These are phyloP conservation scores for Trichechus manatus DNA, from an alignment of 2,113 vertebrate genomes.

Conservation along the genomic window DNA sequence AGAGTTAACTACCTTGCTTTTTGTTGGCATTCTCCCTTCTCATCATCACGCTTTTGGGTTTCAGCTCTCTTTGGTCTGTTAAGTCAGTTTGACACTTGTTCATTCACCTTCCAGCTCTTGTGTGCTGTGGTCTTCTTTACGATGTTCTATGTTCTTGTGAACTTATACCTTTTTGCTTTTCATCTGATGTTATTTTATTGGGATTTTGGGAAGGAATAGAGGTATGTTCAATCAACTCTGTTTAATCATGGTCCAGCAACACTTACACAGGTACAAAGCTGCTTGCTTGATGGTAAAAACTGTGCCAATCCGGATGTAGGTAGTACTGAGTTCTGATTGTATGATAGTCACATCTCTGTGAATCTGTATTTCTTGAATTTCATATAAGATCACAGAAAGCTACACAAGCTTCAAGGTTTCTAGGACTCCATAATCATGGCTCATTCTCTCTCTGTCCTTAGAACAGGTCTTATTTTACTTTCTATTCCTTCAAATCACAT, in stretches of 20 bases:
- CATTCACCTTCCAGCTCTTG: not conserved
- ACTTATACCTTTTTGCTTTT: not conserved
- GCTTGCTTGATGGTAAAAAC: not conserved
- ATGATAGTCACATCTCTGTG: not conserved
- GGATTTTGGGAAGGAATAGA: not conserved
- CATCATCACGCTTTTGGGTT: not conserved
- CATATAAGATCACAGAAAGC: not conserved
- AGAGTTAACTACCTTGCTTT: not conserved
- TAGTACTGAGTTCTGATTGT: not conserved
- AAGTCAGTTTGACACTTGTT: not conserved
- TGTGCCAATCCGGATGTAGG: not conserved
- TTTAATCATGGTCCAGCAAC: not conserved
- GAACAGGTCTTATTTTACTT: not conserved
- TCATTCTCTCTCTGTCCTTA: not conserved
- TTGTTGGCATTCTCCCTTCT: rapidly evolving
- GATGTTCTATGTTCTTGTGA: slow-evolving; percentile 1
- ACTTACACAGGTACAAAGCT: not conserved
- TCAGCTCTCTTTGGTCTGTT: not conserved
- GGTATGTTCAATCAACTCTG: not conserved
- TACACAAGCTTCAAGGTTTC: not conserved
- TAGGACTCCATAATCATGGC: not conserved
- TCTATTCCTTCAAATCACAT: not conserved
- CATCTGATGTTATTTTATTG: not conserved
- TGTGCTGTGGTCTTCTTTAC: not conserved
- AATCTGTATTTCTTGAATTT: not conserved